phyloP scores from a whole-genome alignment of 2,113 vertebrate species.

The Tragelaphus imberbis region DNA sequence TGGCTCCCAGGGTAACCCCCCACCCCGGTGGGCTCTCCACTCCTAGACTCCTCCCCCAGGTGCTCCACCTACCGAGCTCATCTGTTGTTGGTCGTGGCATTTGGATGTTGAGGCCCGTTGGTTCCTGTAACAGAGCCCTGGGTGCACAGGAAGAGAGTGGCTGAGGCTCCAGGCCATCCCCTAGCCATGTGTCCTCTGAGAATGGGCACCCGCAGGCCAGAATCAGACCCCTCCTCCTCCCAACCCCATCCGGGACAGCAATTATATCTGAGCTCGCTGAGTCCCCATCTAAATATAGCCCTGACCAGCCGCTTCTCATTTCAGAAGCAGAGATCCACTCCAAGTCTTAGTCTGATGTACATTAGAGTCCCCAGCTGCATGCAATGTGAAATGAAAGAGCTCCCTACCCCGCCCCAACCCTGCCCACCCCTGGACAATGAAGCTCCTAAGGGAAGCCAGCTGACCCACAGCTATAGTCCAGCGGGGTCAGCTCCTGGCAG shows the following conservation, averaged over 20 bases:
- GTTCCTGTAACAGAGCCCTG: background rate
- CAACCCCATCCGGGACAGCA: fast-evolving
- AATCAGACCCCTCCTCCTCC: background rate
- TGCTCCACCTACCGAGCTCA: background rate
- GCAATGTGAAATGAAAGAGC: background rate
- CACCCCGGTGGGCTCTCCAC: fast-evolving
- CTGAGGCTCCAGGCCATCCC: background rate
- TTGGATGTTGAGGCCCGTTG: background rate
- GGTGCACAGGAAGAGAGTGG: background rate
- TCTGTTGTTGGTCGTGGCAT: background rate
- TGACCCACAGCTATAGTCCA: background rate
- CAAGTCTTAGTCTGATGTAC: background rate
- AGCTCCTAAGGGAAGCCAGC: background rate
- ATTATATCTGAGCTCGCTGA: background rate
- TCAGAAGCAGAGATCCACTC: background rate
- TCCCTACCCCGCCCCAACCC: background rate
- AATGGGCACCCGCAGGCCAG: background rate
- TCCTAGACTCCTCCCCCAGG: background rate
- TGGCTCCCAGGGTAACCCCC: background rate
- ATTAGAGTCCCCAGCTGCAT: background rate
- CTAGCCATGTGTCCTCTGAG: background rate
- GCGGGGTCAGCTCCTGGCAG: background rate
- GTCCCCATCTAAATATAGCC: background rate
- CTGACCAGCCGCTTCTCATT: background rate
- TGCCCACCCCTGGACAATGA: background rate